Percentiles rank a stretch among this genome's conserved stretches.
Evolutionary conservation across 2,113 vertebrate species (phyloP).

Genomic region (Plestiodon gilberti): DNA sequence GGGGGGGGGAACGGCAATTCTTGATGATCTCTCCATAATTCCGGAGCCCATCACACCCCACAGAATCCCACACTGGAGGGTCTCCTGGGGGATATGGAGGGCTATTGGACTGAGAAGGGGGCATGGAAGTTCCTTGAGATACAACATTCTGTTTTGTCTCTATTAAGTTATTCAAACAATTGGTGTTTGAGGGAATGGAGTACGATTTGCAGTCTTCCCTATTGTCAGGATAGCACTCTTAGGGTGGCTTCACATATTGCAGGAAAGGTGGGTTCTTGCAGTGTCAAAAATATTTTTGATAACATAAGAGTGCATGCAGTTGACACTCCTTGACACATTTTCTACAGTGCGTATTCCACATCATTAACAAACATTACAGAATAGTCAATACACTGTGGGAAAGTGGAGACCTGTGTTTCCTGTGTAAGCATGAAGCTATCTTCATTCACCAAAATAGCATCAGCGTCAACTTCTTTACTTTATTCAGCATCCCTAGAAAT

Average conservation of each 20-base stretch:
- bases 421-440: not conserved
- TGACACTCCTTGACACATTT: not conserved
- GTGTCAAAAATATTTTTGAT: not conserved
- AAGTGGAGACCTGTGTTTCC: not conserved
- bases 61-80: too few species aligned
- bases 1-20: too few species aligned
- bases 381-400: not conserved
- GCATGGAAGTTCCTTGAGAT: too few species aligned
- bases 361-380: not conserved
- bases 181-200: not conserved
- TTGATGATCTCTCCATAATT: too few species aligned
- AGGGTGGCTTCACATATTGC: not conserved
- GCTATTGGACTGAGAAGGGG: too few species aligned
- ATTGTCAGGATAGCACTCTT: not conserved
- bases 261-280: not conserved
- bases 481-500: not conserved
- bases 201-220: not conserved
- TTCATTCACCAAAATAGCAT: not conserved
- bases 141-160: too few species aligned
- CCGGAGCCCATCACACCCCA: too few species aligned
- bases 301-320: not conserved
- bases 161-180: not conserved
- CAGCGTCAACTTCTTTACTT: not conserved
- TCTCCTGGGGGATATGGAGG: too few species aligned
- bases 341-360: not conserved